phyloP scores from a whole-genome alignment of 2,797 vertebrate genomes.

The Sebastes steindachneri region DNA sequence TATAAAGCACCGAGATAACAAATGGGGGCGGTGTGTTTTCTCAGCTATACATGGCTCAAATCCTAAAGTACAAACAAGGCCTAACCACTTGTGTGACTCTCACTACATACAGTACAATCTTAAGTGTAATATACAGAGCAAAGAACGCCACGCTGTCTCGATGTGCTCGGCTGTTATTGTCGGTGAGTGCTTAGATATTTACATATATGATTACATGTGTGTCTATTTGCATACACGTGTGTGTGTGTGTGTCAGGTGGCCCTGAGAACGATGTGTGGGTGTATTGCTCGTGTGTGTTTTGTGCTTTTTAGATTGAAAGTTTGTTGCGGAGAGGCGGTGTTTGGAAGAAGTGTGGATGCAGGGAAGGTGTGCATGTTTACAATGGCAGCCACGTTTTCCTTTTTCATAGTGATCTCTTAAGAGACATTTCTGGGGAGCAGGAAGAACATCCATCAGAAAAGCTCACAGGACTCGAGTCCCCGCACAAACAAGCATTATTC shows the following conservation, averaged over 20 bases:
- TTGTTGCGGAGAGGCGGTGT: constrained; percentile 8
- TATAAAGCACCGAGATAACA: constrained; percentile 55
- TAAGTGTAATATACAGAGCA: constrained; percentile 24
- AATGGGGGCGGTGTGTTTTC: constrained; percentile 12
- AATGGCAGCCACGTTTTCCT: constrained; percentile 8
- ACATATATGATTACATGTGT: constrained; percentile 26
- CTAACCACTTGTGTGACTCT: constrained; percentile 33
- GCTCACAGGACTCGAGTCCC: not conserved
- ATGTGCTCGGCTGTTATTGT: constrained; percentile 43
- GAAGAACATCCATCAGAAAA: constrained; percentile 19
- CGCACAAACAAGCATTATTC: constrained; percentile 21
- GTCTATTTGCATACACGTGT: constrained; percentile 32
- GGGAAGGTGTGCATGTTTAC: not conserved
- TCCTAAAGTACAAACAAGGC: constrained; percentile 62
- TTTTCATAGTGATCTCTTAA: not conserved
- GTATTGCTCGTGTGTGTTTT: constrained; percentile 66
- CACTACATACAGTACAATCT: constrained; percentile 44
- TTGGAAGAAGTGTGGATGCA: not conserved
- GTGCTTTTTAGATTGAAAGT: constrained; percentile 72
- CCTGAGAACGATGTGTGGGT: constrained; percentile 74
- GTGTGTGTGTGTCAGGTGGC: constrained; percentile 65
- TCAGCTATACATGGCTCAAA: constrained; percentile 63
- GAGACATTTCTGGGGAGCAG: not conserved
- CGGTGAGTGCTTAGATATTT: constrained; percentile 38
- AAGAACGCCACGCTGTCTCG: constrained; percentile 20